Base-by-base conservation (phyloP, 2,888 invertebrate genomes). In the Germaria angustata region DNA sequence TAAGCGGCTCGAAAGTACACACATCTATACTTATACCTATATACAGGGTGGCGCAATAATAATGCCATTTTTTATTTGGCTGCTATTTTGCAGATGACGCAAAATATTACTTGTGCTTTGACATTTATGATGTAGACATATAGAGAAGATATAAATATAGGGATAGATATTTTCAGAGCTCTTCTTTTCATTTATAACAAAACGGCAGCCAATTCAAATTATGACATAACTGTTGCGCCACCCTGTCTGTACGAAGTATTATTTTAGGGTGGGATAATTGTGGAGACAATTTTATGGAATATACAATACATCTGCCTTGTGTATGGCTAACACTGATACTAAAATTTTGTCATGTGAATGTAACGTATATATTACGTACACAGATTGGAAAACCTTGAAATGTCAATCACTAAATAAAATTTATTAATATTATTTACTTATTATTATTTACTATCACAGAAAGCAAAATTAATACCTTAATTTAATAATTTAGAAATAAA, bases 381-480 rank as follows among this genome's bases (percentile, higher is more conserved):
- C 4, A 34, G 5, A 9, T 20, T 9, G 4, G 7, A 7, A 55
- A 57, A n/a, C 65, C 55, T 46, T 55, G 46, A 55, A 34, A 7
- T 66, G 53, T 57, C 46, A 24, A 73, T 66, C 41, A 24, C 51
- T 22, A 32, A 76, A 77, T 49, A 53, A 59, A 51, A 28, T 59
- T 57, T 34, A 59, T 59, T 7, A 59, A 49, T 65, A 32, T 13
- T 53, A 34, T 61, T 51, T 61, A 61, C 39, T 44, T 44, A 46
- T 41, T 51, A 41, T 39, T 66, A 68, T 51, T 28, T 41, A 34
- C 8, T 9, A 51, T 51, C 28, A 51, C 34, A 9, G 9, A 51
- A 51, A 66, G 39, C 11, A 39, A 53, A 66, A 59, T 77, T 57
- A 76, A 76, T 68, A 36, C 11, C 5, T 68, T 49, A 59, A 76